phyloP scores from a whole-genome alignment of 2,797 vertebrate genomes.

The Nannoperca obscura region DNA sequence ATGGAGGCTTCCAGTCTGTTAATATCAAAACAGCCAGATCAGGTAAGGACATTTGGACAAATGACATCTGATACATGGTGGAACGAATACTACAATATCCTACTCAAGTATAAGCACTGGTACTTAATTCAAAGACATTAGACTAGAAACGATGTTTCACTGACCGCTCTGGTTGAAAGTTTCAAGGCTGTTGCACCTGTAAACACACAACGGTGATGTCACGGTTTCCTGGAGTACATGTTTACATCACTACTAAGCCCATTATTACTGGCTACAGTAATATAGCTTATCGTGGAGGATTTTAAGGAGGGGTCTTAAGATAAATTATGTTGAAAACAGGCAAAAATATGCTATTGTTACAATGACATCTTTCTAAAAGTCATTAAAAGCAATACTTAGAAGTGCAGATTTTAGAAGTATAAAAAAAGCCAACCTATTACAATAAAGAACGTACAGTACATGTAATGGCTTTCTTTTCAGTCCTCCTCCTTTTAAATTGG shows the following conservation, averaged over 20 bases:
- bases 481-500: neutral
- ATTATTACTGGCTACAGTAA: too few species aligned
- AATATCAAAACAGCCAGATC: slow-evolving; percentile 96
- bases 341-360: too few species aligned
- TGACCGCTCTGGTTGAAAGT: neutral
- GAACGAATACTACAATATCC: neutral
- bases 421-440: neutral
- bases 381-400: neutral
- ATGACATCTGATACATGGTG: neutral
- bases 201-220: neutral
- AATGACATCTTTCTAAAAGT: neutral
- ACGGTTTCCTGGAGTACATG: neutral
- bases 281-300: too few species aligned
- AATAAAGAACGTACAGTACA: neutral
- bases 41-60: slow-evolving; percentile 80
- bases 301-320: too few species aligned
- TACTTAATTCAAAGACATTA: neutral
- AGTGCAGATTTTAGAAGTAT: neutral
- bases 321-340: too few species aligned
- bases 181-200: neutral
- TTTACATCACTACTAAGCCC: neutral
- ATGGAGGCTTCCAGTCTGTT: slow-evolving; percentile 95
- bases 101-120: neutral
- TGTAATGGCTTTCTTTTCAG: neutral
- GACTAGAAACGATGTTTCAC: neutral